Evolutionary conservation across 2,888 invertebrate genomes (phyloP), one percentile per base, ranked within the genome.

Genomic region (Hyalella azteca): DNA sequence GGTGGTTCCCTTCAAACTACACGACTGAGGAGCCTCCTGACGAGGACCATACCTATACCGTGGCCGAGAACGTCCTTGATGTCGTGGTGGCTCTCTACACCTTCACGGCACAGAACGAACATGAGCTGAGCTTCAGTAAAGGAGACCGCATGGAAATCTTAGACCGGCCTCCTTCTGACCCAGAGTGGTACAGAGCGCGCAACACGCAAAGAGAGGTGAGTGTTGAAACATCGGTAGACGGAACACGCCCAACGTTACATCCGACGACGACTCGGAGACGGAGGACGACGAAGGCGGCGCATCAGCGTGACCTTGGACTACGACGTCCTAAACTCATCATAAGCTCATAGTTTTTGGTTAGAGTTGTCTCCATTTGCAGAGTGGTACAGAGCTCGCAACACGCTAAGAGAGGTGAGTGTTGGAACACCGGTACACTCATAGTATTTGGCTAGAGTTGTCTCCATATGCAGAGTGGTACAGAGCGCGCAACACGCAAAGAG

Each of bases 401-500:
- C 93, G 79, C 93, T 94, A 88, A 98, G 98, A 7, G 94, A 94
- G 89, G 91, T 95, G 45, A 41, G 78, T 66, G 1, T 19, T 3
- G n/a, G n/a, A n/a, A n/a, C n/a, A n/a, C n/a, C n/a, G n/a, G n/a
- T n/a, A n/a, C n/a, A n/a, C n/a, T n/a, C n/a, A n/a, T n/a, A n/a
- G n/a, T n/a, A n/a, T n/a, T n/a, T n/a, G n/a, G n/a, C n/a, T n/a
- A n/a, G n/a, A n/a, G n/a, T n/a, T n/a, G n/a, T n/a, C 94, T 7
- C 94, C 96, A 84, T 98, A 99, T 91, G 98, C 99, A 11, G 98
- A 99, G 90, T 99, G 99, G 99, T 96, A 94, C 91, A 94, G 95
- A 88, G 98, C 98, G 79, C 91, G 97, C 75, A 98, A 98, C 90
- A 92, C 93, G 79, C 93, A 94, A 88, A 98, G 98, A 7, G 94